Evolutionary conservation across 2,888 invertebrate genomes (phyloP), one percentile per base, ranked within the genome.

Genomic region (Oeneis ivallda): DNA sequence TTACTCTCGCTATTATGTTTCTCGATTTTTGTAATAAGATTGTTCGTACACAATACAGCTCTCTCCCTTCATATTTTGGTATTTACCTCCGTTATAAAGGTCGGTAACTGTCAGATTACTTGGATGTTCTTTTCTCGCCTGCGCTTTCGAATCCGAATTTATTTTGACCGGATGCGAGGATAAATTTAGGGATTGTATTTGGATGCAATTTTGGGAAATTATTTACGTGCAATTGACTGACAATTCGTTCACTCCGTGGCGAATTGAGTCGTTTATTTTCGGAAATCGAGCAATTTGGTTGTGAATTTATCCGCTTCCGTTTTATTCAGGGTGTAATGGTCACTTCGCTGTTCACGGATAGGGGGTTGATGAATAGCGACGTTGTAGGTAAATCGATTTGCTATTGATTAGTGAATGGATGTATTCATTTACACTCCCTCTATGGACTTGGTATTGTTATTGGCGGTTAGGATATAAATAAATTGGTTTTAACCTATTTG

Each of bases 271-370:
- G 82, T 86, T 79, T 78, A 78, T 83, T 83, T 81, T 71, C 83
- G 86, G 89, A 91, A 89, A 90, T 90, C 79, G 87, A 86, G 81
- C 87, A 85, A 91, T 90, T 89, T 84, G 74, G 72, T 68, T 73
- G 78, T 78, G 82, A 84, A 89, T 87, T 85, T 85, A 86, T 85
- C 78, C 79, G 80, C 79, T 83, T 83, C 81, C 80, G 81, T 83
- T 80, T 80, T 82, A 77, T 83, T 80, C 76, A 77, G 84, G 82
- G 80, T 81, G 81, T 80, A 79, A 81, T 75, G 70, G 84, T 83
- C 83, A 83, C 83, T 85, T 81, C 71, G 75, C 66, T 71, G 71
- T 56, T 70, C 68, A 59, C 49, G 49, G 47, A 66, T 68, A 70
- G 78, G 83, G 83, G 83, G 77, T 79, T 83, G 81, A 83, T 81